phyloP scores from a whole-genome alignment of 1,140 invertebrate genomes.

The Chironomus tepperi region DNA sequence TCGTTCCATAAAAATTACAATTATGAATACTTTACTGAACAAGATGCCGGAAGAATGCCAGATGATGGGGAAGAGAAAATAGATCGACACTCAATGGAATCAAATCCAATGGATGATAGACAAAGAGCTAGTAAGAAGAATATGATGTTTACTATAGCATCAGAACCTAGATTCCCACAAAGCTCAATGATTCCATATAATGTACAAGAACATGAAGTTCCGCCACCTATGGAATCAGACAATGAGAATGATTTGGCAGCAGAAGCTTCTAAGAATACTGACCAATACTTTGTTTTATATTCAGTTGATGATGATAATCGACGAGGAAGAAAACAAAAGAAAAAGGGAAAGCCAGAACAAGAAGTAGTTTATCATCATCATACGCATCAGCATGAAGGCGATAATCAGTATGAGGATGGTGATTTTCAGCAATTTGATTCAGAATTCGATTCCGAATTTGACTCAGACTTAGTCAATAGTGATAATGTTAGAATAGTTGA shows the following conservation, averaged over 20 bases:
- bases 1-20: conserved; percentile 21
- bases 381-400: background rate
- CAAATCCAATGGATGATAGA: background rate
- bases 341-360: background rate
- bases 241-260: background rate
- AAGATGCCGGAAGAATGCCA: background rate
- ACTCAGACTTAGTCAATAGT: background rate
- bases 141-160: background rate
- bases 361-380: background rate
- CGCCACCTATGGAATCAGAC: background rate
- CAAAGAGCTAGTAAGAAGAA: background rate
- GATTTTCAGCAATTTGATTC: background rate
- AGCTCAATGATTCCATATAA: background rate
- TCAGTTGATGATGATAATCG: conserved; percentile 5
- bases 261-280: conserved; percentile 11
- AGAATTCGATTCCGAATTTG: background rate
- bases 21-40: conserved; percentile 12
- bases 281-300: background rate
- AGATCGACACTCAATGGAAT: background rate
- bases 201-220: background rate
- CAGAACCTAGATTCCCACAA: background rate
- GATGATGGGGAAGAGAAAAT: background rate
- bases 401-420: background rate
- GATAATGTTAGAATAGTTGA: conserved; percentile 2
- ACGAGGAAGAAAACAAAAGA: background rate